These are phyloP conservation scores for Aepyceros melampus DNA, from an alignment of 2,113 vertebrate species.

Conservation along the genomic window DNA sequence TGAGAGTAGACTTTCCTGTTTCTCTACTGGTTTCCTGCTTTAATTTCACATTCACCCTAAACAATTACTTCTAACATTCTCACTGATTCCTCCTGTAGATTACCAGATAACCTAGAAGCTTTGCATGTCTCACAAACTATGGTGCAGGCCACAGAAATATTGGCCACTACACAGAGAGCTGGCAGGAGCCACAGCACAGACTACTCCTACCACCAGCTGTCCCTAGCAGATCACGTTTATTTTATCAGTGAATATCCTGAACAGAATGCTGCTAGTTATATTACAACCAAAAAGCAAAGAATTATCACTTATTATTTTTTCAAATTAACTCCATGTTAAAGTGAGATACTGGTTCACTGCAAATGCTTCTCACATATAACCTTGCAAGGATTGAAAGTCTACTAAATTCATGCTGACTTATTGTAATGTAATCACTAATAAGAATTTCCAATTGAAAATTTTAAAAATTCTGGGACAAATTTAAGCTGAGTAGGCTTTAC, in stretches of 20 bases:
- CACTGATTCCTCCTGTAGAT: neutral
- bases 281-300: neutral
- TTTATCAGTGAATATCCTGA: neutral
- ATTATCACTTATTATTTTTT: neutral
- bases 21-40: neutral
- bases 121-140: neutral
- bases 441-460: neutral
- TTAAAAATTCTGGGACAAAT: neutral
- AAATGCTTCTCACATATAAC: neutral
- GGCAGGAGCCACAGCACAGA: neutral
- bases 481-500: neutral
- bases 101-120: neutral
- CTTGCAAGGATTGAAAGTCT: neutral
- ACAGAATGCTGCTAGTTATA: neutral
- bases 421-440: neutral
- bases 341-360: neutral
- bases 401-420: neutral
- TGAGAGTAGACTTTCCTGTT: neutral
- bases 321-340: neutral
- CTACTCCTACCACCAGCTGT: neutral
- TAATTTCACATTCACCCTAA: neutral
- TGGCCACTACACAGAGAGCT: neutral
- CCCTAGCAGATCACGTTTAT: fast-evolving
- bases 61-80: neutral
- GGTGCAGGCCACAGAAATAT: neutral